Base-by-base conservation (phyloP, 2,888 invertebrate genomes). In the Hyalella azteca region DNA sequence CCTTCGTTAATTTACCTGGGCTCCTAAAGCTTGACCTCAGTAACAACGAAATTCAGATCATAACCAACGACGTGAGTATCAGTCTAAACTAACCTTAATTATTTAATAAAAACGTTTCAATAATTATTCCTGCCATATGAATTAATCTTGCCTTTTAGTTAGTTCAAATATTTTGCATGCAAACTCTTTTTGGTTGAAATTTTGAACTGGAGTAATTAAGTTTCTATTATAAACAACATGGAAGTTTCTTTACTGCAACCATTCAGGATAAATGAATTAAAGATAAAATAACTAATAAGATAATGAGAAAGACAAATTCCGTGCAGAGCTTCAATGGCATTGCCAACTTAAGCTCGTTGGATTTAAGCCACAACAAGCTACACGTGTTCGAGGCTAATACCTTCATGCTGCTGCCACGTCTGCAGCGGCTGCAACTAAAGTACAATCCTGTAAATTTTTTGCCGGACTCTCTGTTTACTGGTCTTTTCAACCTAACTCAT, bases 311-410 rank as follows among this genome's bases (percentile, higher is more conserved):
- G 1, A 3, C 13, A 54, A 26, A 0, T 22, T 26, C 29, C 29
- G 26, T 29, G 0, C 39, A 66, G 66, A 66, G 66, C 19, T 66
- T 66, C 36, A 66, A 66, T n/a, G 66, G 66, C 3, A 66, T 66
- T n/a, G n/a, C 66, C 19, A 66, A 66, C 7, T 36, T 66, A 3
- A 29, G 36, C 7, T 19, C 5, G 15, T 36, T 66, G 15, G 66
- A 66, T 36, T 36, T 66, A n/a, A 36, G 66, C 39, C 36, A 36
- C 66, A 66, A 66, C 66, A 32, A 66, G 36, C 66, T 66, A 19
- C 19, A 36, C 36, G 36, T n/a, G 3, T 19, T 66, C 7, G 36
- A 32, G 19, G 13, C 36, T 3, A 29, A 66, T 29, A 11, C 36
- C 29, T 66, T 66, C 66, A 11, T 36, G 15, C 36, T 36, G 0